Base-by-base conservation (phyloP, 2,797 vertebrate species). In the Serranus cabrilla region DNA sequence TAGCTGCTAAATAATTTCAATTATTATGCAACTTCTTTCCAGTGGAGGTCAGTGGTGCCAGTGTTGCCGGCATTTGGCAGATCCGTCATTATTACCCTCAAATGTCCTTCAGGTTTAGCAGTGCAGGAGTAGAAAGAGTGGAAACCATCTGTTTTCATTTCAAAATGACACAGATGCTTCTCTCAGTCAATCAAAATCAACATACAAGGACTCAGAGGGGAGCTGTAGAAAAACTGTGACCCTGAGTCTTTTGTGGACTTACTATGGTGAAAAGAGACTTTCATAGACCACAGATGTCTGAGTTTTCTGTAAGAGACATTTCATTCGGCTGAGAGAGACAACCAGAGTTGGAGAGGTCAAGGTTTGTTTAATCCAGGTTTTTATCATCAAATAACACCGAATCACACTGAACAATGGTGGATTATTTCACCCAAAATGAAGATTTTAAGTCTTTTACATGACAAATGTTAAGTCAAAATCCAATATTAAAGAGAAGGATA, bases 1-100 rank as follows among this genome's bases (percentile, higher is more conserved):
- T 74, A 87, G 81, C 75, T 34, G 54, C 60, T 86, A 91, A 91
- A 91, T 92, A 63, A 88, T 88, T 90, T 86, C 61, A 88, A 82
- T 89, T 88, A 92, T 87, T 87, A 84, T 78, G 73, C 85, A 89
- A 83, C 78, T 68, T 82, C 34, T 87, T 78, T 78, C 60, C 78
- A 73, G 72, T 42, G 73, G 76, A 86, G 90, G 87, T 91, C 86
- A 84, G 56, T 12, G 40, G 42, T 51, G 58, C 37, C 47, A 58
- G 51, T 49, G 55, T 85, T 47, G 52, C 47, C 13, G 56, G 46
- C 63, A 45, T 83, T 71, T 49, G 58, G 66, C 77, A 72, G 76
- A 86, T 88, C 87, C 65, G 74, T 80, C 82, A 78, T 88, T 73
- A 80, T 83, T 69, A 85, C 58, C 74, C 78, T 74, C 72, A 80